These are phyloP conservation scores for Mareca penelope DNA, from an alignment of 2,797 vertebrate species.

Conservation along the genomic window DNA sequence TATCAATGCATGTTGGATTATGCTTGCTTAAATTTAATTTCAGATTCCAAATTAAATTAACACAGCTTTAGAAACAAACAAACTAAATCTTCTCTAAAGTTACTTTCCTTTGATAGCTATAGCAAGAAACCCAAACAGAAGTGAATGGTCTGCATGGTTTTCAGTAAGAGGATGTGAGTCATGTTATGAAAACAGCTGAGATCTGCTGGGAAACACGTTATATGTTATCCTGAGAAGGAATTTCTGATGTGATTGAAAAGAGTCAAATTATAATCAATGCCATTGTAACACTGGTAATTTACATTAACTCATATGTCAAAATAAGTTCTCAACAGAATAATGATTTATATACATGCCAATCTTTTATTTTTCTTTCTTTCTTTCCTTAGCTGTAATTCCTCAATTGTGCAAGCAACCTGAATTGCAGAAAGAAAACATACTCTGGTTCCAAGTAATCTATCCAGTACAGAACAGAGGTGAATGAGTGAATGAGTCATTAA, in stretches of 20 bases:
- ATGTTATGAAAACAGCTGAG: background rate
- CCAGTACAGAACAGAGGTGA: background rate
- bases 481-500: background rate
- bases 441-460: background rate
- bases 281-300: constrained; percentile 39
- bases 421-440: background rate
- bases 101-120: background rate
- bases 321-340: constrained; percentile 42
- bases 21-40: background rate
- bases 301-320: constrained; percentile 42
- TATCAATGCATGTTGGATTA: background rate
- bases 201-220: background rate
- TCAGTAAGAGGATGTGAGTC: background rate
- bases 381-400: constrained; percentile 2
- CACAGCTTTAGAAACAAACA: background rate
- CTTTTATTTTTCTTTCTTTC: background rate
- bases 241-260: background rate
- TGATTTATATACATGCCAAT: background rate
- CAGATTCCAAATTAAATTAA: background rate
- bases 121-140: background rate
- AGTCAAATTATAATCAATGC: constrained; percentile 48
- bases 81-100: background rate
- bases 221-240: background rate
- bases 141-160: background rate
- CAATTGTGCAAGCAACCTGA: constrained; percentile 7